Evolutionary conservation across 2,888 invertebrate genomes (phyloP).

Genomic region (Tuberolachnus salignus): DNA sequence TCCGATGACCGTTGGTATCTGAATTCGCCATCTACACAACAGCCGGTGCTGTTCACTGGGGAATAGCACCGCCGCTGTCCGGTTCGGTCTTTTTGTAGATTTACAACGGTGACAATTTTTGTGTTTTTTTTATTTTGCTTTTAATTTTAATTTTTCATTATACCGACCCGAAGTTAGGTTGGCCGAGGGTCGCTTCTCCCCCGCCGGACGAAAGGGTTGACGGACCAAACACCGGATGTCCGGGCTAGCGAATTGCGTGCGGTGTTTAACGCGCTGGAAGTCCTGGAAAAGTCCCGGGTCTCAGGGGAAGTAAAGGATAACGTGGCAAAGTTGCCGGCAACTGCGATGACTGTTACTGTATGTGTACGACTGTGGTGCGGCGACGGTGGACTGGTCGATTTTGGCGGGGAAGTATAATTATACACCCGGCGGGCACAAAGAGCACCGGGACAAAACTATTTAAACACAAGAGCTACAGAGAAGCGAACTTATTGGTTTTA

Average conservation of each 20-base stretch:
- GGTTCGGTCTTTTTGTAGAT: constrained; percentile 23
- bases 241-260: constrained; percentile 37
- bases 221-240: constrained; percentile 33
- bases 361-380: not conserved
- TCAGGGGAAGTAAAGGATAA: not conserved
- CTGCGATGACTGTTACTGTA: too few relatives aligned
- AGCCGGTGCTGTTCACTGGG: constrained; percentile 33
- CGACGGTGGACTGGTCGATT: too few relatives aligned
- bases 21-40: constrained; percentile 40
- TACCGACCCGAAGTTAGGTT: constrained; percentile 20
- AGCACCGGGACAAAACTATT: not conserved
- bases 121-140: not conserved
- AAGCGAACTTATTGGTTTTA: too few relatives aligned
- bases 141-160: not conserved
- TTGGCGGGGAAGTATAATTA: not conserved
- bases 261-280: constrained; percentile 50
- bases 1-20: constrained; percentile 54
- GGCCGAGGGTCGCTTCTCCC: constrained; percentile 30
- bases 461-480: too few relatives aligned
- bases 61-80: not conserved
- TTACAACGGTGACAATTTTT: constrained; percentile 50
- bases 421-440: too few relatives aligned
- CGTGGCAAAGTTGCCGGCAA: constrained; percentile 1
- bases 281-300: constrained; percentile 38
- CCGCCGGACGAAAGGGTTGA: constrained; percentile 41